Evolutionary conservation across 2,797 vertebrate genomes (phyloP).

Genomic region (Thalassophryne amazonica): DNA sequence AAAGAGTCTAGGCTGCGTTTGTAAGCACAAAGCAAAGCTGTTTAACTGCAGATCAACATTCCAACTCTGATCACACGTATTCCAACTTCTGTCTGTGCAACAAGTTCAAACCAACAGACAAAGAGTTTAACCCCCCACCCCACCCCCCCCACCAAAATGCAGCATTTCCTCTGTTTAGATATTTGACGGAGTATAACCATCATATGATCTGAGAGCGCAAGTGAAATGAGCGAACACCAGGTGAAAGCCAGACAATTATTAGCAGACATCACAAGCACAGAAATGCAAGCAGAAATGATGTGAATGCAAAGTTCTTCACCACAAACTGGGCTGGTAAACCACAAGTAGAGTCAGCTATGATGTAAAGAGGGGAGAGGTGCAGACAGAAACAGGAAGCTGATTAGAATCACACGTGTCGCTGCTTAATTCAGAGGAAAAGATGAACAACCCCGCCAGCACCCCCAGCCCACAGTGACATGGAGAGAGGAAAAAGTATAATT

Average conservation of each 20-base stretch:
- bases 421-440: neutral
- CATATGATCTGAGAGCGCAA: no score
- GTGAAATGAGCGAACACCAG: no score
- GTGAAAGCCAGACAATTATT: no score
- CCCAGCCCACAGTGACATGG: neutral
- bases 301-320: no score
- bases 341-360: conserved; percentile 37
- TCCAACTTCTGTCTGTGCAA: conserved; percentile 48
- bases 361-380: conserved; percentile 45
- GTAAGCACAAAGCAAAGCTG: conserved; percentile 71
- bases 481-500: conserved; percentile 21
- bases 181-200: no score
- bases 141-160: no score
- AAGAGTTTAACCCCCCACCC: neutral
- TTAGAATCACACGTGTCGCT: conserved; percentile 58
- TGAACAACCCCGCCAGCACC: neutral
- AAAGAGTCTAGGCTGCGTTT: conserved; percentile 47
- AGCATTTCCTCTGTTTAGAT: no score
- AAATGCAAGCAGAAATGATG: no score
- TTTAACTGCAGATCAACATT: conserved; percentile 81
- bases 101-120: conserved; percentile 14
- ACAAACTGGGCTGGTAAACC: no score
- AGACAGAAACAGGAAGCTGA: conserved; percentile 76
- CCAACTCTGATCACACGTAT: conserved; percentile 61
- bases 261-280: no score